A percentile compares a stretch with the other conserved stretches of the same genome.
These are phyloP conservation scores for Orchestia grillus DNA, from an alignment of 1,140 invertebrate genomes.

Conservation along the genomic window DNA sequence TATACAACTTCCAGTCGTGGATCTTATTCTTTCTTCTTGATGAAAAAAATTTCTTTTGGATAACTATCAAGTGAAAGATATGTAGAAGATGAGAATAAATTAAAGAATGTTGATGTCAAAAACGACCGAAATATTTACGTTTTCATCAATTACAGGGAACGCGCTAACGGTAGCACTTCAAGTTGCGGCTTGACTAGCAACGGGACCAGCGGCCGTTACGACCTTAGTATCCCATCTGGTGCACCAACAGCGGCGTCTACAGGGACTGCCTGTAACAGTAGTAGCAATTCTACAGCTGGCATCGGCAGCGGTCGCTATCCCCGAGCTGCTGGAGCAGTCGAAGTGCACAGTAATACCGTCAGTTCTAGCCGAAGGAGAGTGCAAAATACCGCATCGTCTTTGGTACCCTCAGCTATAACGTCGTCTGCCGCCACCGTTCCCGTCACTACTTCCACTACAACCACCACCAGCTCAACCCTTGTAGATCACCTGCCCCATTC, in stretches of 20 bases:
- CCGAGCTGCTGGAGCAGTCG: background rate
- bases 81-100: too few species aligned
- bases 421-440: background rate
- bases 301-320: slow-evolving; percentile 1
- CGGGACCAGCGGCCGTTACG: slow-evolving; percentile 2
- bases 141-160: background rate
- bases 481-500: slow-evolving; percentile 2
- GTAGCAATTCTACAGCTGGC: background rate
- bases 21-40: too few species aligned
- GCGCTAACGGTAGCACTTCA: background rate
- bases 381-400: background rate
- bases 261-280: background rate
- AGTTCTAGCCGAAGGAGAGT: background rate
- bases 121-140: background rate
- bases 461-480: background rate
- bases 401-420: background rate
- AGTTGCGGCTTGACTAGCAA: background rate
- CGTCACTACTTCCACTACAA: background rate
- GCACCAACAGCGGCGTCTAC: background rate
- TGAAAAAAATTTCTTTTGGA: too few species aligned
- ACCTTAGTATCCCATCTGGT: background rate
- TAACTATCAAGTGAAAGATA: too few species aligned
- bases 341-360: background rate
- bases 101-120: too few species aligned
- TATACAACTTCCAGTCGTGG: too few species aligned